These are phyloP conservation scores for Heterodera schachtii DNA, from an alignment of 1,140 invertebrate species.

Conservation along the genomic window DNA sequence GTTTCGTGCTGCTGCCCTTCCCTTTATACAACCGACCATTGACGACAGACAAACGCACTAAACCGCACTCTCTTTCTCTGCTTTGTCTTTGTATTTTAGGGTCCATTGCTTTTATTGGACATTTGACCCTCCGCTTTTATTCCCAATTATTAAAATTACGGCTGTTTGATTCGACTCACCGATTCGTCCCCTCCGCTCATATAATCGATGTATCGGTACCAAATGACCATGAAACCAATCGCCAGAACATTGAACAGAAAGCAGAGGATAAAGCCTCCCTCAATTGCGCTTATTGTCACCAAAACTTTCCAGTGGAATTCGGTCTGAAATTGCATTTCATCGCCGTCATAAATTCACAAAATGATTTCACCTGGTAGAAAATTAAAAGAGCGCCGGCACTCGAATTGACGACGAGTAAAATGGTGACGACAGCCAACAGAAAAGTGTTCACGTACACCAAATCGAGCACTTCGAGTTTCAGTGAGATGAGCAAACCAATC, in stretches of 20 bases:
- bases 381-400: slow-evolving; percentile 50
- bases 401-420: slow-evolving; percentile 55
- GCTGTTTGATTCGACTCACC: slow-evolving; percentile 36
- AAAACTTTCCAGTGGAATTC: slow-evolving; percentile 53
- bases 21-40: slow-evolving; percentile 52
- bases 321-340: slow-evolving; percentile 35
- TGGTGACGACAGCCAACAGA: slow-evolving; percentile 47
- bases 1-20: not conserved
- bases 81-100: slow-evolving; percentile 9
- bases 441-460: slow-evolving; percentile 60
- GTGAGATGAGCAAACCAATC: slow-evolving; percentile 53
- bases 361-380: slow-evolving; percentile 59
- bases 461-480: slow-evolving; percentile 57
- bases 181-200: slow-evolving; percentile 56
- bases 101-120: not conserved
- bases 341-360: slow-evolving; percentile 16
- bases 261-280: slow-evolving; percentile 52
- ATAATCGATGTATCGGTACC: slow-evolving; percentile 63
- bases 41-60: slow-evolving; percentile 50
- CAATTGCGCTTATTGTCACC: slow-evolving; percentile 46
- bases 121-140: too few species aligned
- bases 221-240: slow-evolving; percentile 53
- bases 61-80: slow-evolving; percentile 11
- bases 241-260: slow-evolving; percentile 50
- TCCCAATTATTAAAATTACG: too few species aligned